phyloP scores from a whole-genome alignment of 2,797 vertebrate species.

The Cottoperca gobio region DNA sequence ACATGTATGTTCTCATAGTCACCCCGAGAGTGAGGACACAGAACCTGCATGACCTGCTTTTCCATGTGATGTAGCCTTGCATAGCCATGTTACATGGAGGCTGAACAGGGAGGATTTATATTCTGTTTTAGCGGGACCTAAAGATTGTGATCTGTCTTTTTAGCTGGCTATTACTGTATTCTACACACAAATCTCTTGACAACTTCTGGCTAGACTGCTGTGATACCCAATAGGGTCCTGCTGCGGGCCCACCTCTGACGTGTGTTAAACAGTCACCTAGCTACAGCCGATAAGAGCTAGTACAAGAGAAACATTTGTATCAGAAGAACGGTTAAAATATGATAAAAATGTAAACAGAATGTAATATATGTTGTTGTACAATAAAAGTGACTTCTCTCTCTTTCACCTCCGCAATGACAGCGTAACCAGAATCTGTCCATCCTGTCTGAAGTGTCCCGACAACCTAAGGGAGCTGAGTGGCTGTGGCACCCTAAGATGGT shows the following conservation, averaged over 20 bases:
- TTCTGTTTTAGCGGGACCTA: background rate
- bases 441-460: constrained; percentile 90
- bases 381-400: background rate
- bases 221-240: background rate
- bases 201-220: background rate
- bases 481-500: constrained; percentile 95
- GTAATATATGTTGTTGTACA: background rate
- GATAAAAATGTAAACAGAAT: background rate
- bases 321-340: too few species aligned
- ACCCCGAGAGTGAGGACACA: background rate
- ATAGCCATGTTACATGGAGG: background rate
- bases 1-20: constrained; percentile 9
- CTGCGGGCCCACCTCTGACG: too few species aligned
- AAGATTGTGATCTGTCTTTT: background rate
- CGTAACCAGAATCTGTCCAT: constrained; percentile 86
- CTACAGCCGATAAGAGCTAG: background rate
- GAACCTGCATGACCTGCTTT: background rate
- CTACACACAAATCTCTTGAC: background rate
- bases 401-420: constrained; percentile 66
- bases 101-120: background rate
- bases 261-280: background rate
- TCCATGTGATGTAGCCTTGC: background rate
- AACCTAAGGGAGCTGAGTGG: constrained; percentile 94
- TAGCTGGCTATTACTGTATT: background rate
- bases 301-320: background rate